These are phyloP conservation scores for Micromesistius poutassou DNA, from an alignment of 2,797 vertebrate species.

Conservation along the genomic window DNA sequence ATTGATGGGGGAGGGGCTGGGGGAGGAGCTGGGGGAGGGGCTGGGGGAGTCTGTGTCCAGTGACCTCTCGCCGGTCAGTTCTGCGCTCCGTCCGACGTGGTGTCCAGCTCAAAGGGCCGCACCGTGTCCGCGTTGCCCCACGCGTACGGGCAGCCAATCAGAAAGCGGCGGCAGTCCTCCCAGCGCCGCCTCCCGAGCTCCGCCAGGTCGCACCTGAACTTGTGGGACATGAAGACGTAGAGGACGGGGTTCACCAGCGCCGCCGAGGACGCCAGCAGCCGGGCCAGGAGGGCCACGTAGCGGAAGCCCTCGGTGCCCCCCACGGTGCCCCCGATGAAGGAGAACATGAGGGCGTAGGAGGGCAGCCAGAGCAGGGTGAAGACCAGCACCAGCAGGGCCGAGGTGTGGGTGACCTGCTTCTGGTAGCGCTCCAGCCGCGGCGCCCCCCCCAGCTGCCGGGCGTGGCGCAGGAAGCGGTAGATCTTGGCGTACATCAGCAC, in stretches of 20 bases:
- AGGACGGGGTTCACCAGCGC: constrained; percentile 74
- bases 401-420: constrained; percentile 75
- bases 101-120: constrained; percentile 64
- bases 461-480: constrained; percentile 68
- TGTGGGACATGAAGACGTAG: constrained; percentile 74
- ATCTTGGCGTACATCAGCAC: constrained; percentile 74
- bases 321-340: constrained; percentile 49
- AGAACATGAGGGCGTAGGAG: constrained; percentile 76
- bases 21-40: not conserved
- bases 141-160: constrained; percentile 39
- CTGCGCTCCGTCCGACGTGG: constrained; percentile 50
- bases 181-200: constrained; percentile 50
- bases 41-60: constrained; percentile 36
- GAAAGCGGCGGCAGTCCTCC: constrained; percentile 39
- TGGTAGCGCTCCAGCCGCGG: constrained; percentile 75
- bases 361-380: constrained; percentile 79
- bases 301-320: constrained; percentile 27
- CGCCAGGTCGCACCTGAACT: constrained; percentile 70
- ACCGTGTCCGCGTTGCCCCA: constrained; percentile 56
- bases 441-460: constrained; percentile 50
- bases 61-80: constrained; percentile 30
- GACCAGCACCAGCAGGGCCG: constrained; percentile 72
- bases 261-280: constrained; percentile 70
- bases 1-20: not conserved
- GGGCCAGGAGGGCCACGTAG: constrained; percentile 54